A percentile compares a stretch with the other conserved stretches of the same genome.
These are phyloP conservation scores for Leptinotarsa undecemlineata DNA, from an alignment of 1,140 invertebrate genomes.

Conservation along the genomic window DNA sequence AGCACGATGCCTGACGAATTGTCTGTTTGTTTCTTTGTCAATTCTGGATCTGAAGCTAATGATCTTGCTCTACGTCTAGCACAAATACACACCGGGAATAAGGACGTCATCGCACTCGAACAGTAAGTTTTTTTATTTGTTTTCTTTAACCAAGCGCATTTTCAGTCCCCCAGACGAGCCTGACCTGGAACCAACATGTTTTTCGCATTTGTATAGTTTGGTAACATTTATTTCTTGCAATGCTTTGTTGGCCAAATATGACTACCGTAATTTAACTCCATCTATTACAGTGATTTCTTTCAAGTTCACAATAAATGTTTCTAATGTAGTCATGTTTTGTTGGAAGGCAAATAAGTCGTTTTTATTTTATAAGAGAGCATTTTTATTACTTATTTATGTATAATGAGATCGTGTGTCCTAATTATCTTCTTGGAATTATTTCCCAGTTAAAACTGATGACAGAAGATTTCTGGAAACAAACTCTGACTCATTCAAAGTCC, in stretches of 20 bases:
- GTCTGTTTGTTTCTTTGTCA: conserved; percentile 96
- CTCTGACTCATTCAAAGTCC: too few relatives aligned
- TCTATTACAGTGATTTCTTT: neutral
- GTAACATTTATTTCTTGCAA: conserved; percentile 1
- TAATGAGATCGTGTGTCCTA: too few relatives aligned
- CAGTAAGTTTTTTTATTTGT: conserved; percentile 83
- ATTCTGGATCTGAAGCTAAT: conserved; percentile 99
- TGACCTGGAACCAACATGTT: conserved; percentile 4
- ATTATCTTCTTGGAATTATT: too few relatives aligned
- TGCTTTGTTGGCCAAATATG: conserved; percentile 3
- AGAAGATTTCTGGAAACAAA: too few relatives aligned
- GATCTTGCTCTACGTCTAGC: conserved; percentile 93
- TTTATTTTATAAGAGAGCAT: too few relatives aligned
- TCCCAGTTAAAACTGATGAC: too few relatives aligned
- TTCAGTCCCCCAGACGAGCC: conserved; percentile 29
- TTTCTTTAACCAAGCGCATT: conserved; percentile 16
- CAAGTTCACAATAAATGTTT: neutral
- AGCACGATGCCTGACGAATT: conserved; percentile 78
- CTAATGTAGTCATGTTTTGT: neutral
- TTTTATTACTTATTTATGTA: too few relatives aligned
- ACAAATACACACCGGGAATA: conserved; percentile 81
- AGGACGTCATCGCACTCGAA: conserved; percentile 91
- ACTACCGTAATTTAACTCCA: neutral
- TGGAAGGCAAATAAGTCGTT: neutral
- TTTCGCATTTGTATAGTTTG: neutral